Base-by-base conservation (phyloP, 2,888 invertebrate genomes). In the Chydorus sphaericus region DNA sequence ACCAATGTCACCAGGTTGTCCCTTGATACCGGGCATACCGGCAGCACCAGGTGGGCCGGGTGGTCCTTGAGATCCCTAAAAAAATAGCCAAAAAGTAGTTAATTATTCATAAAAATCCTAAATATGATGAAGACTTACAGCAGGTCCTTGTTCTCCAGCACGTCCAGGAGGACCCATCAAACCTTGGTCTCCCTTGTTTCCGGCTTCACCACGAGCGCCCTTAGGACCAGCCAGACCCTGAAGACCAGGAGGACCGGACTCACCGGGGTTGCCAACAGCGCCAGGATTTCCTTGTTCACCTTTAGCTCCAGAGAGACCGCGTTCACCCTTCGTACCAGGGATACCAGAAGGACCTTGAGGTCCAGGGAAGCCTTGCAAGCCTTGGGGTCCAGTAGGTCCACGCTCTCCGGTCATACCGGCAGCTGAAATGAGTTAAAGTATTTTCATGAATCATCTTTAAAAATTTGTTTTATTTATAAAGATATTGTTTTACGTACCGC, bases 151-250 rank as follows among this genome's bases (percentile, higher is more conserved):
- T 66, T 83, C 81, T 65, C 88, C 88, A 2, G 83, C 82, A 61
- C 84, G 70, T 57, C 88, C 89, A 8, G 83, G 82, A 26, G 82
- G 75, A n/a, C 87, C 87, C 69, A 78, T 76, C 55, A 81, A 72
- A 23, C 87, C 87, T 31, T 73, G 65, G 62, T 86, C 85, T 55
- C 87, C 87, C 67, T 84, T 76, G n/a, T 75, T 69, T 7, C 88
- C 88, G 39, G 80, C 71, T 68, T 85, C 85, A 20, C 87, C 87
- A 59, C 85, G 74, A 8, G 76, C 76, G 20, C 87, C 87, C 66
- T 86, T 86, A 1, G 78, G 73, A 30, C 88, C 87, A 7, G 77
- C 71, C 59, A 81, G 68, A 23, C 80, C 81, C 44, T 73, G 69
- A 38, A 73, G 66, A 7, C 84, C 83, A 59, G 75, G 75, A 8